Base-by-base conservation (phyloP, 1,140 invertebrate species). In the Ooceraea biroi region DNA sequence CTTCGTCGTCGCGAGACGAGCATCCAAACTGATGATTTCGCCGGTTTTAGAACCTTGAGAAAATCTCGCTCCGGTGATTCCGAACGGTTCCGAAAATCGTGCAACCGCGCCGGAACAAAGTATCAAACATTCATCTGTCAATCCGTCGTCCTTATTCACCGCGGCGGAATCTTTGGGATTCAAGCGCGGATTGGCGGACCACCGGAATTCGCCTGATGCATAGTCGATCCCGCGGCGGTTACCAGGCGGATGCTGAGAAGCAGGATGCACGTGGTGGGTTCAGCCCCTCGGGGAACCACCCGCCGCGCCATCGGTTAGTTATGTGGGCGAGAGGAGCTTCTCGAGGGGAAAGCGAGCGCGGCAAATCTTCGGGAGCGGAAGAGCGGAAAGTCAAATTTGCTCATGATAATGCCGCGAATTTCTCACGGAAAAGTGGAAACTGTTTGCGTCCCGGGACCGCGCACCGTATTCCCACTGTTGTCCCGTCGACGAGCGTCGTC, bases 361-460 rank as follows among this genome's bases (percentile, higher is more conserved):
- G 41, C 68, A 57, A 83, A 74, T 73, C 68, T 41, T 17, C n/a
- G 65, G 60, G 25, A 55, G 57, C 50, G 55, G 50, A 41, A 80
- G 46, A 85, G 61, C 69, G 84, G 84, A 87, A 90, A 91, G 90
- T 91, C 90, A 92, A 92, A 92, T 92, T 92, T 92, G 88, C 87
- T 91, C 89, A 90, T 91, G 90, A 90, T 92, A 92, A 92, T 91
- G 82, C 83, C 82, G 65, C 48, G 69, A 87, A 89, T 91, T 87
- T 85, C 82, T 61, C 80, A 60, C 46, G 66, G 76, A 89, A 85
- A 87, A 83, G 86, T 57, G 82, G 86, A 90, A 84, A 88, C 84
- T 86, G 86, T 89, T 91, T 89, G 83, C 84, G 66, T 52, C 69
- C 80, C 77, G 60, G 19, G 17, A 71, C 44, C 57, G 41, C 78